Percentiles rank a stretch among this genome's conserved stretches.
Conservation (phyloP, 2,113 vertebrate genomes). For the Hylia prasina region DNA sequence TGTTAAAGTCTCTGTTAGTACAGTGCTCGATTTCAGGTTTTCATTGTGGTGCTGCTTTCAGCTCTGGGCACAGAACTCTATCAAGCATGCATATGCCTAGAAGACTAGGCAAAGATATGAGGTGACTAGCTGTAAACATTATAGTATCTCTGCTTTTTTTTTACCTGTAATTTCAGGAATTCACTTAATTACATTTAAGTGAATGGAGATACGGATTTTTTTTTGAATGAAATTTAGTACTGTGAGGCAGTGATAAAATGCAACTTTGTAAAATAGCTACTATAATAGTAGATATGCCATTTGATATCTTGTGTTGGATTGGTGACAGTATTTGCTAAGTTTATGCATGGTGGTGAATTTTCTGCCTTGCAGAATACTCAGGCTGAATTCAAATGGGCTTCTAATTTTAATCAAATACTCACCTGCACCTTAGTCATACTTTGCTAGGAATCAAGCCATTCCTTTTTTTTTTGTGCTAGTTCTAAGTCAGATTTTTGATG, state of each 20-base stretch:
- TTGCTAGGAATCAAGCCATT: neutral
- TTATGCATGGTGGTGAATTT: neutral
- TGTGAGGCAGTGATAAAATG: neutral
- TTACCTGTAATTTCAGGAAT: neutral
- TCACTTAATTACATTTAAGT: neutral
- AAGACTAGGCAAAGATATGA: neutral
- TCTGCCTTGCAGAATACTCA: neutral
- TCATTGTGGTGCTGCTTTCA: neutral
- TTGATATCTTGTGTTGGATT: neutral
- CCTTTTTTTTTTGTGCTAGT: neutral
- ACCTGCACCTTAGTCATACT: neutral
- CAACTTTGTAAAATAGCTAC: neutral
- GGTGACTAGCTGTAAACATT: neutral
- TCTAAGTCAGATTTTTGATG: neutral
- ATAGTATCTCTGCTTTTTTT: neutral
- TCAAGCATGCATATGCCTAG: neutral
- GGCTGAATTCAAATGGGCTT: neutral
- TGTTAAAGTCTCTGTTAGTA: neutral
- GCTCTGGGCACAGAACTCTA: neutral
- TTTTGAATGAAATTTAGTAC: conserved; percentile 18
- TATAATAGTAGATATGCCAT: neutral
- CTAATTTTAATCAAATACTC: neutral
- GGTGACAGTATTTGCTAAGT: neutral
- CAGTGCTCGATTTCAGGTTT: neutral
- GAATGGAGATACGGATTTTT: neutral